phyloP scores from a whole-genome alignment of 30 jellyfish, hydroid and myxozoan species.

The Sanderia malayensis region DNA sequence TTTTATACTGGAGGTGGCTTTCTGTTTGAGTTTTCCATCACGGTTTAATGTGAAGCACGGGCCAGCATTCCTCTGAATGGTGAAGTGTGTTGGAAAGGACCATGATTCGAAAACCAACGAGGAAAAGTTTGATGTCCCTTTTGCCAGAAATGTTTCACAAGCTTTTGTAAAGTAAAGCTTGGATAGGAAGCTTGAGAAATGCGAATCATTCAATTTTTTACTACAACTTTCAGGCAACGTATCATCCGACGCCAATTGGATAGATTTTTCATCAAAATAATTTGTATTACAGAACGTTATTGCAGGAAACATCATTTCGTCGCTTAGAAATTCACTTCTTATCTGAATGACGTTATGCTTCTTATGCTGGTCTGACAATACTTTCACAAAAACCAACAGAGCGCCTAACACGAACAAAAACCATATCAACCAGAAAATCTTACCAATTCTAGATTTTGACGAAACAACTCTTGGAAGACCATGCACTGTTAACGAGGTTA shows the following conservation, averaged over 20 bases:
- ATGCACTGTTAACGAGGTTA: too few relatives aligned
- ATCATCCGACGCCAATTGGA: not conserved
- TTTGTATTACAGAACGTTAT: constrained; percentile 51
- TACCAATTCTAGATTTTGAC: not conserved
- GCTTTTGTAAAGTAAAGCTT: not conserved
- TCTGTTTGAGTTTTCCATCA: constrained; percentile 9
- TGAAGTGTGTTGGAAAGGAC: constrained; percentile 23
- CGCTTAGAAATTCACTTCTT: not conserved
- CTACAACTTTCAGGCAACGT: constrained; percentile 42
- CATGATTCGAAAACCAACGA: not conserved
- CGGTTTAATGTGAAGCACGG: constrained; percentile 44
- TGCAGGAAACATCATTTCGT: constrained; percentile 25
- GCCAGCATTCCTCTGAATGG: not conserved
- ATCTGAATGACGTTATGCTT: not conserved
- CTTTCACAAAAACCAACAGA: not conserved
- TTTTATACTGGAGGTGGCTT: not conserved
- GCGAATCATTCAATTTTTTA: not conserved
- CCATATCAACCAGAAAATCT: not conserved
- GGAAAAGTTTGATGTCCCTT: not conserved
- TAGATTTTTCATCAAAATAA: not conserved
- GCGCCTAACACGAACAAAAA: not conserved
- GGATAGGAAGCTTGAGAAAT: constrained; percentile 15
- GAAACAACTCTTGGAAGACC: not conserved
- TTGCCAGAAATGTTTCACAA: constrained; percentile 26
- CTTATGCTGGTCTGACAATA: not conserved